Conservation (phyloP, 2,797 vertebrate species). For the Synanceia verrucosa region DNA sequence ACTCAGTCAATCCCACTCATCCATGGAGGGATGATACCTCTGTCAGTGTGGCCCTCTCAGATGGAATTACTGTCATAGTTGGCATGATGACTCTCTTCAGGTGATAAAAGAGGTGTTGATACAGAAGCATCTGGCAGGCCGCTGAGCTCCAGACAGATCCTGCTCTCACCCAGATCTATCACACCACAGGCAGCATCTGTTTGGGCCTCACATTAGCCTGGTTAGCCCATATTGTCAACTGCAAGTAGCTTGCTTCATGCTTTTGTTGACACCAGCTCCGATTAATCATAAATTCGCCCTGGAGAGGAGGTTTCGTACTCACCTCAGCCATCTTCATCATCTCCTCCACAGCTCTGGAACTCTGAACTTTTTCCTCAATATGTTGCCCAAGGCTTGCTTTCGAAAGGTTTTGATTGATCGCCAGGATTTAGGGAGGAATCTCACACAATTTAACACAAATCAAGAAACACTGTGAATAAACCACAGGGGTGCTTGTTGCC, state of each 20-base stretch:
- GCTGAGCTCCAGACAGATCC: slow-evolving; percentile 71
- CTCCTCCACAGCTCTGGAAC: slow-evolving; percentile 35
- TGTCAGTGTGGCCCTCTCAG: slow-evolving; percentile 80
- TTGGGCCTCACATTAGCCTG: slow-evolving; percentile 41
- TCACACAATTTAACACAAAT: slow-evolving; percentile 72
- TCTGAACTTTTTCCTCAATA: slow-evolving; percentile 68
- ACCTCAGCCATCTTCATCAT: slow-evolving; percentile 31
- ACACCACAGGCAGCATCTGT: slow-evolving; percentile 54
- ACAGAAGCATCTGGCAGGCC: slow-evolving; percentile 75
- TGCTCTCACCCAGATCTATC: slow-evolving; percentile 66
- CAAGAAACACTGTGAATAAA: slow-evolving; percentile 56
- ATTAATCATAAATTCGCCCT: slow-evolving; percentile 43
- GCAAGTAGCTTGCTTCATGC: slow-evolving; percentile 47
- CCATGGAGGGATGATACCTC: slow-evolving; percentile 61
- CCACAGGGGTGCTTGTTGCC: slow-evolving; percentile 41
- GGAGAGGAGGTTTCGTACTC: slow-evolving; percentile 7
- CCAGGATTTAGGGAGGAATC: slow-evolving; percentile 75
- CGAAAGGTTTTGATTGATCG: slow-evolving; percentile 73
- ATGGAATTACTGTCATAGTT: slow-evolving; percentile 82
- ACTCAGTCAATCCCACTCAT: slow-evolving; percentile 58
- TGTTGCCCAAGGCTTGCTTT: slow-evolving; percentile 72
- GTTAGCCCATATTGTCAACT: slow-evolving; percentile 56
- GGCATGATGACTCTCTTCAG: slow-evolving; percentile 77
- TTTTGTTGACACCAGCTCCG: slow-evolving; percentile 43
- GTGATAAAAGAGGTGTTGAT: slow-evolving; percentile 83